phyloP scores from a whole-genome alignment of 2,113 vertebrate genomes.

The Vidua chalybeata region DNA sequence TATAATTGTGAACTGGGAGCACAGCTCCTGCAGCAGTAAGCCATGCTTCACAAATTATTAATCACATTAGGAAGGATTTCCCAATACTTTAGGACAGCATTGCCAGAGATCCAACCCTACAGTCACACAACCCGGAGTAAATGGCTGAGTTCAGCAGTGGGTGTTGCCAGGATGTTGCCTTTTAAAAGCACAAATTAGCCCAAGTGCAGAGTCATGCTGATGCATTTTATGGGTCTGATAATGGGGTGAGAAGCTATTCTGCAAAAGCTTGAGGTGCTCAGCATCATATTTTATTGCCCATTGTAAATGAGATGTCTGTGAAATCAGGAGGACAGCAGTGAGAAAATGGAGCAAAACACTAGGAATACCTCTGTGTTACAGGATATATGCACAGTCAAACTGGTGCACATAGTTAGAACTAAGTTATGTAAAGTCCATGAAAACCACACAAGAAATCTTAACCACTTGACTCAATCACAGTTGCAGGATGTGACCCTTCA shows the following conservation, averaged over 20 bases:
- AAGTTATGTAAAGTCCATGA: neutral
- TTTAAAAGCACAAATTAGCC: neutral
- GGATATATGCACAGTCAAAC: neutral
- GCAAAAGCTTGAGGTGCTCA: neutral
- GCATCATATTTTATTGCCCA: neutral
- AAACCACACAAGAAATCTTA: neutral
- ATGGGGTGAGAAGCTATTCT: neutral
- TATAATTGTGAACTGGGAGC: neutral
- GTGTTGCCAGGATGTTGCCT: neutral
- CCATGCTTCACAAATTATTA: neutral
- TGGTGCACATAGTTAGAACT: neutral
- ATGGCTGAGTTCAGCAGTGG: neutral
- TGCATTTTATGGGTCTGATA: neutral
- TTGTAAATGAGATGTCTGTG: neutral
- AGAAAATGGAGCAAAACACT: neutral
- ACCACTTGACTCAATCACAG: neutral
- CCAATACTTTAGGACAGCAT: neutral
- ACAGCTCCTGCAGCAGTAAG: neutral
- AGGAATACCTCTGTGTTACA: neutral
- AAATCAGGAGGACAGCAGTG: rapidly evolving
- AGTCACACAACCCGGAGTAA: neutral
- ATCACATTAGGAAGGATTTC: neutral
- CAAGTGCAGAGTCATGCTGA: neutral
- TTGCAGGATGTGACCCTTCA: neutral
- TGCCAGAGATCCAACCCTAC: neutral